A percentile compares a stretch with the other conserved stretches of the same genome.
These are phyloP conservation scores for Drosophila birchii DNA, from an alignment of 2,888 invertebrate species.

Conservation along the genomic window DNA sequence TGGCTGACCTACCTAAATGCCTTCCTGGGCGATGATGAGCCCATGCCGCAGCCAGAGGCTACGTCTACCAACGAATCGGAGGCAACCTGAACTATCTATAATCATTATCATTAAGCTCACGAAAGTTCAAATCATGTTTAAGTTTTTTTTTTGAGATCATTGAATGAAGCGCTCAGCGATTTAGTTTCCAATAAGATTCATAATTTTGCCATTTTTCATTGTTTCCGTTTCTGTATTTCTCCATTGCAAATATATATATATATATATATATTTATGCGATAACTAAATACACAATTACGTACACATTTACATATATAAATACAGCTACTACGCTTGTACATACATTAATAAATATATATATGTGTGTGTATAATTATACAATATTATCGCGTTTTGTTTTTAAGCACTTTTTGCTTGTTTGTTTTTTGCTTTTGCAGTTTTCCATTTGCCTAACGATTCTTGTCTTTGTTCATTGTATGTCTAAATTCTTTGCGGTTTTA, in stretches of 20 bases:
- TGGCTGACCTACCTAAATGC: conserved; percentile 58
- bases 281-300: conserved; percentile 79
- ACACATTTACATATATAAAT: conserved; percentile 80
- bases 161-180: conserved; percentile 8
- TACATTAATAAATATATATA: conserved; percentile 64
- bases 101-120: not conserved
- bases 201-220: conserved; percentile 31
- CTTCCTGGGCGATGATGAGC: conserved; percentile 60
- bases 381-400: conserved; percentile 70
- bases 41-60: not conserved
- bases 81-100: not conserved
- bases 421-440: conserved; percentile 51
- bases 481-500: conserved; percentile 76
- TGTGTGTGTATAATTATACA: conserved; percentile 75
- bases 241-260: conserved; percentile 77
- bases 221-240: conserved; percentile 56
- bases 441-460: conserved; percentile 52
- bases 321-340: conserved; percentile 73
- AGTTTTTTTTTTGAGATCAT: not conserved
- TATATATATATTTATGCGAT: conserved; percentile 59
- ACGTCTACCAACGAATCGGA: not conserved
- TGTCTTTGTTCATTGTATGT: conserved; percentile 76
- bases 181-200: conserved; percentile 11
- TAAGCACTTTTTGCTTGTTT: conserved; percentile 32
- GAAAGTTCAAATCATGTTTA: conserved; percentile 5